These are phyloP conservation scores for Nemotelus nigrinus DNA, from an alignment of 2,888 invertebrate genomes.

Conservation along the genomic window DNA sequence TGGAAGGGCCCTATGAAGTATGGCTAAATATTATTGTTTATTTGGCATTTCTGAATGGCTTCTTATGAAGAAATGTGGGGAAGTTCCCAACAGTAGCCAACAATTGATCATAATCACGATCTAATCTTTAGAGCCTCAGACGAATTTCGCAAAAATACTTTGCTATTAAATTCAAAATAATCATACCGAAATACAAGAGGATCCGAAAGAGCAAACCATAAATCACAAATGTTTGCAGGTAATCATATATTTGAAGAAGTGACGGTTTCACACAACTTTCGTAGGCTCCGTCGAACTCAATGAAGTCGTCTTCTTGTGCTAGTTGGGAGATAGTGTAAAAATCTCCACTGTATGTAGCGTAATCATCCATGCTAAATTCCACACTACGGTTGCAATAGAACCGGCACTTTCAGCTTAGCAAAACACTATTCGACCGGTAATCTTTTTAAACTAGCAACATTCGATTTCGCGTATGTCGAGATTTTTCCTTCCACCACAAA, in stretches of 20 bases:
- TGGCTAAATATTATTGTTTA: background rate
- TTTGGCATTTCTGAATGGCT: no score
- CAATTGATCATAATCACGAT: no score
- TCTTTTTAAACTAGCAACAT: no score
- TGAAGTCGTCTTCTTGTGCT: background rate
- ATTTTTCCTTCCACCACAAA: no score
- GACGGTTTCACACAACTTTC: conserved; percentile 16
- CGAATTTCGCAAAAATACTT: background rate
- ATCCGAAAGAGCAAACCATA: conserved; percentile 25
- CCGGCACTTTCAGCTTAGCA: no score
- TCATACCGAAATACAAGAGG: background rate
- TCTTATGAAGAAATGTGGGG: no score
- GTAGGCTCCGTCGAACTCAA: background rate
- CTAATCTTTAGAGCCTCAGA: no score
- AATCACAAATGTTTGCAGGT: conserved; percentile 1
- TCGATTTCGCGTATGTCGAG: no score
- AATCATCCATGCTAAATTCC: background rate
- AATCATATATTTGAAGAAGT: conserved; percentile 7
- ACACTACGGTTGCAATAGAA: no score
- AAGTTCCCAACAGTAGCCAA: no score
- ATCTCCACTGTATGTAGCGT: background rate
- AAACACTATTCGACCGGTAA: no score
- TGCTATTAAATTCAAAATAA: background rate
- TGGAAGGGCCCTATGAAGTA: background rate
- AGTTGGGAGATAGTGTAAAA: background rate